Base-by-base conservation (phyloP, 2,888 invertebrate genomes). In the Osmoderma eremita region DNA sequence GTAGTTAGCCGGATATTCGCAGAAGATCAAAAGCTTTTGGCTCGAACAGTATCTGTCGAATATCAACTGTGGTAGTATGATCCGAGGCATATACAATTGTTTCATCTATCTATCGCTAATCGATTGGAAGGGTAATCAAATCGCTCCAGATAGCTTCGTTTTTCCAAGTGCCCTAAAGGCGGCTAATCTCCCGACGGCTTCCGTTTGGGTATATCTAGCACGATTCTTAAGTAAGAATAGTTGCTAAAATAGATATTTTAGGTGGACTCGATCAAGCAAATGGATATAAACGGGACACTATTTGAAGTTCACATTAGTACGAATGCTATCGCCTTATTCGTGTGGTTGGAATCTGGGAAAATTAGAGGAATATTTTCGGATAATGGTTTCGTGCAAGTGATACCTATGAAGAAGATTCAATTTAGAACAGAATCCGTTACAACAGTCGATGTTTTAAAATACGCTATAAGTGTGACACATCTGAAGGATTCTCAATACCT, bases 361-460 rank as follows among this genome's bases (percentile, higher is more conserved):
- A 77, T 83, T 42, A 78, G 76, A 10, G 94, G 94, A 1, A 83
- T 81, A 67, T 94, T 94, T 79, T 88, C 89, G 0, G 89, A 92
- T 72, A 94, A 95, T 80, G 94, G 94, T 0, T 89, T 94, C 69
- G 48, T 79, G 17, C 78, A 75, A 75, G 70, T 79, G 20, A 72
- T 69, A 24, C 42, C 70, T 18, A 69, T 38, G 1, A 79, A 75
- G 70, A 74, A 51, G 10, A 70, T 81, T 3, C 70, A 71, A 17
- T 80, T 81, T 68, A 66, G 68, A 15, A 70, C 77, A 45, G 69
- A 75, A n/a, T 67, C 70, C 50, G 48, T 68, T 8, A 71, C 71
- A 18, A 72, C 73, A 12, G 65, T 65, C 15, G 72, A 71, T 18
- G 70, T 73, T 30, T 69, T 81, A n/a, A 41, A 72, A 65, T 65